Evolutionary conservation across 2,113 vertebrate genomes (phyloP), one percentile per base, ranked within the genome.

Genomic region (Pseudolaguvia tuberculata): DNA sequence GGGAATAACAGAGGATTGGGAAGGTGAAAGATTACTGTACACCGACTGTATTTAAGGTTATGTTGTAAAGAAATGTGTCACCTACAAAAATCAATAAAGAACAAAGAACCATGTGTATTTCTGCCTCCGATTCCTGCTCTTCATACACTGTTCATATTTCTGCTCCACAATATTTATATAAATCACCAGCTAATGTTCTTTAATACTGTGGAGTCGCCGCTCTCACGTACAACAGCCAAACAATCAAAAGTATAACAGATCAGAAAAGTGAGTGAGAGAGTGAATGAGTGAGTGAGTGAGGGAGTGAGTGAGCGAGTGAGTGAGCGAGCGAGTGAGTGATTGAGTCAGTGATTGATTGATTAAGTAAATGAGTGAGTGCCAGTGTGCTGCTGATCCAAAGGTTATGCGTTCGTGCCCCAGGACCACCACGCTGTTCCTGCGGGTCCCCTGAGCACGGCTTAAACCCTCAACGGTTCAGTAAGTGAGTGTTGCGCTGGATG

Each of bases 1-100:
- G 42, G 31, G 23, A 70, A 45, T 52, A 61, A 42, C 25, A 13
- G 27, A 51, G 31, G 20, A 45, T 52, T 14, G 20, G 5, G 47
- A 45, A 62, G 25, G 50, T 68, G 53, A 59, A 61, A 69, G 10
- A 69, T 59, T n/a, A 57, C 74, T 69, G 55, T 2, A 2, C 45
- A 27, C 25, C 42, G 29, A n/a, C 55, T 61, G 21, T 76, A 76
- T 61, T 70, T 70, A 76, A 58, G 23, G 45, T n/a, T 52, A 20
- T 58, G 39, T 70, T 55, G 18, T 61, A 10, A 25, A 42, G 61
- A 50, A 59, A 9, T 69, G 35, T 69, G 45, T 15, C 47, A 69
- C 23, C 29, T 23, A 11, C 8, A 73, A 74, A 1, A 65, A 51
- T 42, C 50, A 62, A 50, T 51, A 59, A 69, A 59, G 18, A 20